A percentile compares a stretch with the other conserved stretches of the same genome.
phyloP scores from a whole-genome alignment of 2,888 invertebrate species.

The Protodeltote pygarga region DNA sequence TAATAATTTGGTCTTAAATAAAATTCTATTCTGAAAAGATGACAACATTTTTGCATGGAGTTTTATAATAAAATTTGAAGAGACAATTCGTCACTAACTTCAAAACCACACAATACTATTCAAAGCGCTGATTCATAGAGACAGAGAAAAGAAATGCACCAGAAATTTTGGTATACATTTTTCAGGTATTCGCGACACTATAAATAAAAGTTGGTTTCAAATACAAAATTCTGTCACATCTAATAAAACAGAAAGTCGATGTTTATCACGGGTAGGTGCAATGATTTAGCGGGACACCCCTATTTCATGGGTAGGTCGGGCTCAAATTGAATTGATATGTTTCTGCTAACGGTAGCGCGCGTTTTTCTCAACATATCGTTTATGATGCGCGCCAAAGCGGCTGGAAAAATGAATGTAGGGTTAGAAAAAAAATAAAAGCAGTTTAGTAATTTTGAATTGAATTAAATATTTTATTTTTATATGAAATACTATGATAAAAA shows the following conservation, averaged over 20 bases:
- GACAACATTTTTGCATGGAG: too few relatives aligned
- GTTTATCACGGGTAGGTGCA: conserved; percentile 75
- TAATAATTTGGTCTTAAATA: not conserved
- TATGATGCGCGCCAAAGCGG: conserved; percentile 79
- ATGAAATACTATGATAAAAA: too few relatives aligned
- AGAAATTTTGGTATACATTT: conserved; percentile 12
- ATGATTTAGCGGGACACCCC: conserved; percentile 80
- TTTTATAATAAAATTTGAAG: too few relatives aligned
- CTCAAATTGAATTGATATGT: conserved; percentile 86
- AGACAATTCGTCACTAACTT: not conserved
- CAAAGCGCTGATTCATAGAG: conserved; percentile 1
- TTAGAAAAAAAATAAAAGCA: conserved; percentile 43
- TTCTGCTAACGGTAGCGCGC: conserved; percentile 78
- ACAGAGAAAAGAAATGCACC: conserved; percentile 7
- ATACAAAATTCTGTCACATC: conserved; percentile 69
- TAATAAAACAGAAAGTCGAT: conserved; percentile 82
- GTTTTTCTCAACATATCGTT: conserved; percentile 82
- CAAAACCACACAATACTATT: conserved; percentile 1
- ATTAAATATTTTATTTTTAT: too few relatives aligned
- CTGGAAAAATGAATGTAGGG: conserved; percentile 72
- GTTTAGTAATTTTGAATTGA: too few relatives aligned
- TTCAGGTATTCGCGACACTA: conserved; percentile 2
- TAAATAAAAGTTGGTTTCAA: conserved; percentile 19
- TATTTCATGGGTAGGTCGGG: conserved; percentile 74
- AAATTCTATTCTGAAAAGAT: too few relatives aligned